Evolutionary conservation across 2,113 vertebrate genomes (phyloP).

Genomic region (Cinclus mexicanus): DNA sequence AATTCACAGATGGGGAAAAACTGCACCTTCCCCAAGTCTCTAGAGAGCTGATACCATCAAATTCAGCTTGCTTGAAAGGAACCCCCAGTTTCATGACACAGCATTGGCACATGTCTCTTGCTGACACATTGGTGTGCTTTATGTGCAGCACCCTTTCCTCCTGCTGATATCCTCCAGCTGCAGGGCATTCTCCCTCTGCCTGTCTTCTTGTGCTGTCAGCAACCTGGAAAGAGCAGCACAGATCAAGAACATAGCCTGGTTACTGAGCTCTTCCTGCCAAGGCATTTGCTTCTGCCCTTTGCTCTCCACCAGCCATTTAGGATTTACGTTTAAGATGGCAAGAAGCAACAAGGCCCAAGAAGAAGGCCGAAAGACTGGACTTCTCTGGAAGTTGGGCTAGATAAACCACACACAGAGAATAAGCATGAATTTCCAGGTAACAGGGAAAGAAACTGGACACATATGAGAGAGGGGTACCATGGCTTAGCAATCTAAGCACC

Average conservation of each 20-base stretch:
- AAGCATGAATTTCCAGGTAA: neutral
- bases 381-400: neutral
- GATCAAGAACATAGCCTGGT: neutral
- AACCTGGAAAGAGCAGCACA: constrained; percentile 64
- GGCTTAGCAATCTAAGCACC: neutral
- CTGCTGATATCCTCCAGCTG: constrained; percentile 59
- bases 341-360: neutral
- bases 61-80: neutral
- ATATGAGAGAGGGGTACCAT: neutral
- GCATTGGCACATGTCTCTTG: neutral
- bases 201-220: constrained; percentile 75
- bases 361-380: neutral
- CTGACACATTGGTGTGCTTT: neutral
- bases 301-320: neutral
- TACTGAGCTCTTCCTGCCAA: neutral
- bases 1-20: neutral
- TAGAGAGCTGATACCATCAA: neutral
- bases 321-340: neutral
- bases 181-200: constrained; percentile 71
- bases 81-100: neutral
- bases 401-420: neutral
- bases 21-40: neutral
- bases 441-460: neutral
- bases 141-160: constrained; percentile 73
- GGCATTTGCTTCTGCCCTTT: neutral